Conservation (phyloP, 64 coral and sea anemone genomes). For the Catalaphyllia jardinei region DNA sequence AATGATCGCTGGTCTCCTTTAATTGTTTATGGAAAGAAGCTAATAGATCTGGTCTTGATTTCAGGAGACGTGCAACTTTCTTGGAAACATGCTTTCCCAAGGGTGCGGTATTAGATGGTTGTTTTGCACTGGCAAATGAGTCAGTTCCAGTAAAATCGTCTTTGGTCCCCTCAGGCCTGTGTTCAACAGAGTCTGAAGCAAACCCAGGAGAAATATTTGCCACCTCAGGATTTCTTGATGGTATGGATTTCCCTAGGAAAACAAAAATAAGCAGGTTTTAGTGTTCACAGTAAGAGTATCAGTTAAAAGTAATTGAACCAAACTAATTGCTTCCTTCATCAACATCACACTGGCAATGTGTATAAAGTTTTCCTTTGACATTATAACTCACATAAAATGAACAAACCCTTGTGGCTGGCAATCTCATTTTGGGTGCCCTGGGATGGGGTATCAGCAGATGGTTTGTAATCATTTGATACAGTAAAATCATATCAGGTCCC, state of each 20-base stretch:
- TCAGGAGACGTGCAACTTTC: not conserved
- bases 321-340: no score
- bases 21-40: no score
- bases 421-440: not conserved
- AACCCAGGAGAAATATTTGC: not conserved
- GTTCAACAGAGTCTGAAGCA: not conserved
- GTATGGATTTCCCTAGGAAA: not conserved
- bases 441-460: not conserved
- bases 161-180: not conserved
- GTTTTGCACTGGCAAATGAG: not conserved
- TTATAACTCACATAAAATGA: no score
- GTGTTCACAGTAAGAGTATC: no score
- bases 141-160: not conserved
- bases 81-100: not conserved
- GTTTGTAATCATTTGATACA: not conserved
- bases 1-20: not conserved
- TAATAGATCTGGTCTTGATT: not conserved
- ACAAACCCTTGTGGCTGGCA: not conserved
- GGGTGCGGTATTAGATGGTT: not conserved
- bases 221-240: not conserved
- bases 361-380: no score
- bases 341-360: no score
- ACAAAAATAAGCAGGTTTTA: no score
- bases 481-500: not conserved
- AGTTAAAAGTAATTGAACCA: no score